Evolutionary conservation across 2,113 vertebrate species (phyloP), one percentile per base, ranked within the genome.

Genomic region (Neopipo cinnamomea): DNA sequence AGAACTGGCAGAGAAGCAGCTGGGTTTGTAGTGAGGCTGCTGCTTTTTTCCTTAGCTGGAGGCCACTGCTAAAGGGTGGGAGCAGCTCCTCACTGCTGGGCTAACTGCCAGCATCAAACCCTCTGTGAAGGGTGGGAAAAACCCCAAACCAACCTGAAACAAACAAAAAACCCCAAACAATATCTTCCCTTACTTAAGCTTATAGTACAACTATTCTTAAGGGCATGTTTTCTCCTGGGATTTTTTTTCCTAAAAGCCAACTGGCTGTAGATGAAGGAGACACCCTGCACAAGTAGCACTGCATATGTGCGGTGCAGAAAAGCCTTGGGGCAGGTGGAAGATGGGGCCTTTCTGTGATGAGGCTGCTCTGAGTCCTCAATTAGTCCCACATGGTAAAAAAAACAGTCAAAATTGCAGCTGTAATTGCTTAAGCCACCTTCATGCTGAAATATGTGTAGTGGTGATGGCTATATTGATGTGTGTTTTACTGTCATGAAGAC

Each of bases 361-460:
- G n/a, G 18, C 25, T 59, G 44, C 75, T 90, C n/a, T 24, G 61
- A 74, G 59, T 85, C 70, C n/a, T 58, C 18, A 78, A 0, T 70
- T 67, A 83, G 39, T 68, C n/a, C 61, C 66, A 47, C 5, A 6
- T 31, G 35, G 25, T 67, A 78, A 78, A 91, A 67, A 15, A 66
- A 31, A 41, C 42, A 83, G 56, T 23, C 65, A 71, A 70, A 85
- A 46, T 8, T 44, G 41, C 59, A 66, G 49, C 18, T 91, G 35
- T 49, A 78, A 81, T 74, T 63, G 31, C 35, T 53, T 39, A 66
- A 70, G 14, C 14, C 22, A 66, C 3, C 10, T 66, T 87, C 28
- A 41, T 44, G 46, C 68, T 77, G 73, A 66, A 89, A 44, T 61
- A 20, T 0, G 0, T 33, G 11, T 47, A 56, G 47, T 0, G 0